A percentile compares a stretch with the other conserved stretches of the same genome.
phyloP scores from a whole-genome alignment of 2,888 invertebrate species.

The Frankliniella fusca region DNA sequence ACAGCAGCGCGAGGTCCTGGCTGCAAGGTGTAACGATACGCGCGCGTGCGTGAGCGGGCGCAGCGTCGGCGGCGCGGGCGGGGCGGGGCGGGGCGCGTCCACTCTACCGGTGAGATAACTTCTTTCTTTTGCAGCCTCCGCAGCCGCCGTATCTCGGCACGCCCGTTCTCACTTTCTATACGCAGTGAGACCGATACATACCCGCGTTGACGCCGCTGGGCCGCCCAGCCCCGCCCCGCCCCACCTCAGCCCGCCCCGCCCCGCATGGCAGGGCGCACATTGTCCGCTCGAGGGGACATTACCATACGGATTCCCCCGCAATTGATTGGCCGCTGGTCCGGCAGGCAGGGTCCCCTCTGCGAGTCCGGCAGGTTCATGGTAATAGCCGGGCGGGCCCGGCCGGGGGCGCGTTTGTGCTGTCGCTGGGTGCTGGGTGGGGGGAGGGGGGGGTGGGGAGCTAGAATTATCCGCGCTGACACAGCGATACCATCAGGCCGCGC shows the following conservation, averaged over 20 bases:
- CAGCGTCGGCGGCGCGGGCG: too few relatives aligned
- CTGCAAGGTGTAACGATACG: too few relatives aligned
- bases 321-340: neutral
- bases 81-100: too few relatives aligned
- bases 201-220: neutral
- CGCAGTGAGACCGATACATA: neutral
- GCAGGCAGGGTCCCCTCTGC: neutral
- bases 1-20: neutral
- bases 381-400: too few relatives aligned
- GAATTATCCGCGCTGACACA: conserved; percentile 2
- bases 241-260: neutral
- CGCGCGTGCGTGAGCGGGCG: too few relatives aligned
- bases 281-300: neutral
- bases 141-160: too few relatives aligned
- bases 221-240: neutral
- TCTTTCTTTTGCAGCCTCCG: neutral
- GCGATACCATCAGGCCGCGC: neutral
- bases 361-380: neutral
- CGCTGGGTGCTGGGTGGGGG: neutral
- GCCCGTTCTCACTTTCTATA: conserved; percentile 8
- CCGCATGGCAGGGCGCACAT: neutral
- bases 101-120: neutral
- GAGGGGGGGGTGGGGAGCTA: neutral
- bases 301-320: conserved; percentile 25
- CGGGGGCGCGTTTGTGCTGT: conserved; percentile 2